A percentile compares a stretch with the other conserved stretches of the same genome.
These are phyloP conservation scores for Cepaea hortensis DNA, from an alignment of 2,888 invertebrate species.

Conservation along the genomic window DNA sequence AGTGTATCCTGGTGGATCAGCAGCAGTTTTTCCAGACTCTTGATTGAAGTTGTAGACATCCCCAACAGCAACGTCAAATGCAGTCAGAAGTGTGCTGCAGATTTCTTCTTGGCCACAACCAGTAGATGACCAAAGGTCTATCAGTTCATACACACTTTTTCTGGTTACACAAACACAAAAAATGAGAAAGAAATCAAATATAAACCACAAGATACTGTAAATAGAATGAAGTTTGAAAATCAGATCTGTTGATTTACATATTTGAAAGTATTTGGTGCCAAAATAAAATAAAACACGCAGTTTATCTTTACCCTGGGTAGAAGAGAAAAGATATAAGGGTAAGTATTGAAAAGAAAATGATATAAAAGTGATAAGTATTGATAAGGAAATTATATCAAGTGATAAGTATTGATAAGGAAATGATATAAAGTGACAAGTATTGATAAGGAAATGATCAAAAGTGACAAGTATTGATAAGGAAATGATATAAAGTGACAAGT, in stretches of 20 bases:
- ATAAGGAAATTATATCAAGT: too few relatives aligned
- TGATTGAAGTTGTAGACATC: constrained; percentile 56
- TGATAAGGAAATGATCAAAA: too few relatives aligned
- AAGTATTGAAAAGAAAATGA: too few relatives aligned
- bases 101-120: constrained; percentile 54
- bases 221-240: neutral
- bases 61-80: constrained; percentile 57
- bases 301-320: too few relatives aligned
- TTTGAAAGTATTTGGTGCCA: neutral
- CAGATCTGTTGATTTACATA: neutral
- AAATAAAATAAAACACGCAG: neutral
- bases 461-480: too few relatives aligned
- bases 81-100: constrained; percentile 53
- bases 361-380: too few relatives aligned
- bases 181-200: neutral
- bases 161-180: constrained; percentile 46
- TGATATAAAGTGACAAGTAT: too few relatives aligned
- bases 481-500: too few relatives aligned
- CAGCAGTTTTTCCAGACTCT: constrained; percentile 33
- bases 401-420: too few relatives aligned
- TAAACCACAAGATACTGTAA: neutral
- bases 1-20: constrained; percentile 56
- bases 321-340: too few relatives aligned
- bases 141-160: constrained; percentile 56
- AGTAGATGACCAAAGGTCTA: constrained; percentile 63